These are phyloP conservation scores for Hyperoplus immaculatus DNA, from an alignment of 2,797 vertebrate species.

Conservation along the genomic window DNA sequence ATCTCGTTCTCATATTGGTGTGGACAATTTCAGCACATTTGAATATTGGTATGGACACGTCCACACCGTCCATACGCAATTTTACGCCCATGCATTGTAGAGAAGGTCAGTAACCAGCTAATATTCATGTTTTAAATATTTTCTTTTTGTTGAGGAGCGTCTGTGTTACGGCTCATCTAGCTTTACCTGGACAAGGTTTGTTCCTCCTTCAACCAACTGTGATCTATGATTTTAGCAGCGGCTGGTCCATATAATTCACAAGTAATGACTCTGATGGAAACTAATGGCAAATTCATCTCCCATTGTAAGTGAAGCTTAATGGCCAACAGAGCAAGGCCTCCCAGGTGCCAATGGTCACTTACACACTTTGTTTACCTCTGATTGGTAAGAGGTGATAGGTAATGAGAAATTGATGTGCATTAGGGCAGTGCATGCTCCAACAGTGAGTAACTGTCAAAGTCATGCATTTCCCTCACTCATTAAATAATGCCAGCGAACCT, in stretches of 20 bases:
- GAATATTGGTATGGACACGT: too few relatives aligned
- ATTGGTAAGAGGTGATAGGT: conserved; percentile 12
- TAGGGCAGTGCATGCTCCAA: not conserved
- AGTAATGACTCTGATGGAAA: conserved; percentile 44
- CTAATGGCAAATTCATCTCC: conserved; percentile 53
- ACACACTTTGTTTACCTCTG: conserved; percentile 29
- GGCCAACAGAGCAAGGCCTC: conserved; percentile 16
- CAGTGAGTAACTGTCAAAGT: not conserved
- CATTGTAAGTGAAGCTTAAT: conserved; percentile 38
- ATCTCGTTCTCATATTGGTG: too few relatives aligned
- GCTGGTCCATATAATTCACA: conserved; percentile 21
- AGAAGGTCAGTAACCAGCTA: too few relatives aligned
- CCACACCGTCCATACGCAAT: too few relatives aligned
- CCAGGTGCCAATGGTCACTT: conserved; percentile 22
- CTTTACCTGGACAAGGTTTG: conserved; percentile 16
- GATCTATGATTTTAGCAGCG: conserved; percentile 24
- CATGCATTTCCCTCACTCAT: not conserved
- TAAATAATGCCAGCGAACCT: not conserved
- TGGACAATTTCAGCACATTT: too few relatives aligned
- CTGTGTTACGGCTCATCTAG: not conserved
- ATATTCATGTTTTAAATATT: not conserved
- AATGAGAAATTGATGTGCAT: conserved; percentile 17
- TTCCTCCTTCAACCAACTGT: conserved; percentile 4
- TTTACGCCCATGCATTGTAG: too few relatives aligned
- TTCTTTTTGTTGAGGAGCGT: not conserved